A percentile compares a stretch with the other conserved stretches of the same genome.
phyloP scores from a whole-genome alignment of 2,113 vertebrate genomes.

The Sula dactylatra region DNA sequence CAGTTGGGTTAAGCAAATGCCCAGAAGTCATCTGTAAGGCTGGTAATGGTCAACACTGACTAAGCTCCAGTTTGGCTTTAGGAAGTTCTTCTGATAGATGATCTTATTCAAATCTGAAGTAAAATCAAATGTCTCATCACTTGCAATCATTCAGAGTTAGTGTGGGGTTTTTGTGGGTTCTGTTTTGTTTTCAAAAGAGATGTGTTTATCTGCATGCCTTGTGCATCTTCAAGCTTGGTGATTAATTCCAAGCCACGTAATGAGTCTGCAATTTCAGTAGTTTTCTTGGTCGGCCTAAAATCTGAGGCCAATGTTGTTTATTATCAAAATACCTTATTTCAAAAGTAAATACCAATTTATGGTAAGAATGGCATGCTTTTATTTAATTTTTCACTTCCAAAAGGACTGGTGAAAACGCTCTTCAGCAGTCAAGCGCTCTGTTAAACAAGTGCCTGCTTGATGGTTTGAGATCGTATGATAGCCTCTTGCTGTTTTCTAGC shows the following conservation, averaged over 20 bases:
- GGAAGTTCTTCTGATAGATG: not conserved
- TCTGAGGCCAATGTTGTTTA: not conserved
- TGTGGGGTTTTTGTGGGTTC: rapidly evolving
- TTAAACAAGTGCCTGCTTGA: not conserved
- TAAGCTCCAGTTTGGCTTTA: not conserved
- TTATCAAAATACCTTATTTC: not conserved
- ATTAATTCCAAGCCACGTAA: not conserved
- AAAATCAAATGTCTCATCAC: not conserved
- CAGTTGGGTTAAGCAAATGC: not conserved
- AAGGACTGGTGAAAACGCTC: not conserved
- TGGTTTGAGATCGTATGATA: not conserved
- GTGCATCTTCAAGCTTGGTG: not conserved
- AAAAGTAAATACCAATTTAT: not conserved
- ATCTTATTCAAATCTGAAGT: not conserved
- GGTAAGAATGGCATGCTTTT: not conserved
- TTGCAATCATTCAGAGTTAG: not conserved
- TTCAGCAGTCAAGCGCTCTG: rapidly evolving
- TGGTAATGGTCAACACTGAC: not conserved
- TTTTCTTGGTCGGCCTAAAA: not conserved
- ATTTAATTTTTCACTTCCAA: not conserved
- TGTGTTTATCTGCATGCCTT: not conserved
- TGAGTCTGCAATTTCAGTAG: not conserved
- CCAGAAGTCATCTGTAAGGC: not conserved
- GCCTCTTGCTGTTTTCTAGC: not conserved
- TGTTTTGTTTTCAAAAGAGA: not conserved